Percentiles rank a stretch among this genome's conserved stretches.
phyloP scores from a whole-genome alignment of 1,140 invertebrate genomes.

The Anastrepha ludens region DNA sequence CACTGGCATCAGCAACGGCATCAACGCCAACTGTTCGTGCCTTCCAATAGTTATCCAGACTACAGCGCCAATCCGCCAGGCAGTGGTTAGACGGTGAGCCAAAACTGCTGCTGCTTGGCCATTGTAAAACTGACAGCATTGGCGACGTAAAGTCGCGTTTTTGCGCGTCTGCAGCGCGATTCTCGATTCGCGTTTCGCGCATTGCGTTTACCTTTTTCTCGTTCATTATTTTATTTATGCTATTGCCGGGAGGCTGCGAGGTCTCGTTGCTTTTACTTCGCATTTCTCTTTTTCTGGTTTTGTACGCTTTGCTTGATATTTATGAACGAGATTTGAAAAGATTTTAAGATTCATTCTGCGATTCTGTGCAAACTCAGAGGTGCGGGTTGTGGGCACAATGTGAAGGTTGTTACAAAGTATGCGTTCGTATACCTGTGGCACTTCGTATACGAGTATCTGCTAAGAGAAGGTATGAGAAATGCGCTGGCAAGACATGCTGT shows the following conservation, averaged over 20 bases:
- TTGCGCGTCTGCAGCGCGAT: conserved; percentile 32
- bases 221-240: conserved; percentile 46
- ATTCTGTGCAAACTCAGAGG: not conserved
- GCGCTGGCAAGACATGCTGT: not conserved
- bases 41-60: not conserved
- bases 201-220: conserved; percentile 49
- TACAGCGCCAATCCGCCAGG: not conserved
- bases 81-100: not conserved
- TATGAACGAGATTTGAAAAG: conserved; percentile 40
- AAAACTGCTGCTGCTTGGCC: not conserved
- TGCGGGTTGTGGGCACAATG: not conserved
- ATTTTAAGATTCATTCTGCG: conserved; percentile 50
- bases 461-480: not conserved
- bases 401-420: conserved; percentile 4
- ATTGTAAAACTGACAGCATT: conserved; percentile 55
- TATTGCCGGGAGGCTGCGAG: conserved; percentile 29
- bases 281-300: not conserved
- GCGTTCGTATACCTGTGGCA: not conserved
- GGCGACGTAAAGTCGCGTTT: conserved; percentile 57
- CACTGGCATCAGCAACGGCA: not conserved
- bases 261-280: conserved; percentile 2
- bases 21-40: conserved; percentile 6
- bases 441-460: not conserved
- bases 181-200: conserved; percentile 22
- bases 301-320: conserved; percentile 35